Base-by-base conservation (phyloP, 37 sponge, comb jelly and placozoan species). In the Aphrocallistes beatrix region DNA sequence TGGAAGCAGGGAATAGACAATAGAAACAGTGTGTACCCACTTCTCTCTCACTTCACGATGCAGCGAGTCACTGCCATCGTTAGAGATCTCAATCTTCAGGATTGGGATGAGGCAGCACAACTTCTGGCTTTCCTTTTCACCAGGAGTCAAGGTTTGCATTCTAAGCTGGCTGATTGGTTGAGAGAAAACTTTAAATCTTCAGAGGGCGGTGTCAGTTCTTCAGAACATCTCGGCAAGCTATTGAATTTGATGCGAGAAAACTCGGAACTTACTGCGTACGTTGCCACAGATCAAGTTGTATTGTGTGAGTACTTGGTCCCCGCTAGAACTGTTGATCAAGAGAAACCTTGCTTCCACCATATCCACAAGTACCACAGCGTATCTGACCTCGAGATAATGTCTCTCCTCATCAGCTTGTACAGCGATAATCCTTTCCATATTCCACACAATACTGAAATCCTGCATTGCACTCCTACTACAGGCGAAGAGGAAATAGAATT, bases 401-500 rank as follows among this genome's bases (percentile, higher is more conserved):
- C 75, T 60, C 75, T 60, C 6, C 75, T 60, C 8, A 60, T 60
- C 21, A 60, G 21, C 34, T 28, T 60, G 25, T 60, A 60, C 34
- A 60, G 8, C 75, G 75, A 60, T 32, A 60, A 60, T 3, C 75
- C 75, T 25, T 60, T 60, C 75, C 75, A 60, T 13, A 60, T 60
- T 6, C 75, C 75, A 25, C 75, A 60, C 34, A 32, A 19, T 30
- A 60, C 75, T 25, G 75, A 60, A 30, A 60, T 60, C 21, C 34
- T 60, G 3, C 75, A 60, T 30, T 60, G 75, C 34, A 60, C 75
- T 25, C 75, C 75, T 6, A 25, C 75, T 19, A 60, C n/a, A 30
- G 75, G 75, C 3, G 75, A 60, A 6, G 75, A 60, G 75, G 75
- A 60, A 60, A 60, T 60, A 60, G 75, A 60, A 60, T 13, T 60